Base-by-base conservation (phyloP, 2,888 invertebrate species). In the Tillus elongatus region DNA sequence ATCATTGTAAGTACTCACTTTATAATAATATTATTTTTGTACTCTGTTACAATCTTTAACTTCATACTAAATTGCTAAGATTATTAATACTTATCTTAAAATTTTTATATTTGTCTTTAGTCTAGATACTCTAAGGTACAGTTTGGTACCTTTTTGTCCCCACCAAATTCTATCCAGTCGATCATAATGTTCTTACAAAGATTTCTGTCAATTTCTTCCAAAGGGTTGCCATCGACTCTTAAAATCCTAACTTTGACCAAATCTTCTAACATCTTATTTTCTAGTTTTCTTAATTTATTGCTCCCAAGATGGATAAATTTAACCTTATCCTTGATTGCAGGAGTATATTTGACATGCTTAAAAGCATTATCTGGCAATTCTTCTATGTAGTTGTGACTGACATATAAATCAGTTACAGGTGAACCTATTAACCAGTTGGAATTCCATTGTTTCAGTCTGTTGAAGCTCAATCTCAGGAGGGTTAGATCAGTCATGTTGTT, bases 361-460 rank as follows among this genome's bases (percentile, higher is more conserved):
- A 19, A 19, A n/a, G 24, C 24, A n/a, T 19, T 19, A 19, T 19
- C 24, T n/a, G 24, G 24, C 6, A 19, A n/a, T 19, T 19, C 24
- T 19, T 19, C 24, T 8, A 19, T 19, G 6, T 19, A 6, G 24
- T 19, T 19, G 6, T 19, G 24, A 6, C n/a, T 19, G 24, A 19
- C 24, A 8, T n/a, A 8, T 19, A 19, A 8, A 19, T 19, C 24
- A n/a, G 6, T n/a, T 8, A 19, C 24, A 6, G 24, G 24, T 19
- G 24, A 19, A 19, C 24, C 24, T 8, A 19, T 6, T 8, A 19
- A 19, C 24, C 24, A 19, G 24, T 19, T n/a, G 24, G 24, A n/a
- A 6, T 19, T n/a, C 24, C 24, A 19, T 19, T 19, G 24, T n/a
- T 19, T 19, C 24, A 19, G n/a, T n/a, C n/a, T 19, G 24, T 19